Conservation (phyloP, 2,797 vertebrate genomes). For the Manis crassicaudata region DNA sequence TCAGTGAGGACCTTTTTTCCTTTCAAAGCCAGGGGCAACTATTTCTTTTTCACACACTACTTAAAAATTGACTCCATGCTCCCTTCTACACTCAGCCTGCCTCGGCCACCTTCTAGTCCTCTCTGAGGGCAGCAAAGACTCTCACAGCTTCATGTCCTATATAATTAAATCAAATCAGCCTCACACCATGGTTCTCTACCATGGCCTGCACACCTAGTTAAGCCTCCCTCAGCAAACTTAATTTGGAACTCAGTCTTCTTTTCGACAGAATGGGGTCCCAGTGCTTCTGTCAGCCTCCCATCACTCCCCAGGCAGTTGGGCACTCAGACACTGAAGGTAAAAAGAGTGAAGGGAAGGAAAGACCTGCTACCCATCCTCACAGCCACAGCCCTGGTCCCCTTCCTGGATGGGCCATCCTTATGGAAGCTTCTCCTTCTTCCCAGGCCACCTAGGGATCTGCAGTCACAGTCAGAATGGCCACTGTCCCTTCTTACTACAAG, state of each 20-base stretch:
- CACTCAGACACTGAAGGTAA: not conserved
- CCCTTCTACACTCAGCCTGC: conserved; percentile 12
- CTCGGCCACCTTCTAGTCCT: conserved; percentile 36
- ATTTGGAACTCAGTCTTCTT: not conserved
- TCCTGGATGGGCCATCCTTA: not conserved
- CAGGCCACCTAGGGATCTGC: not conserved
- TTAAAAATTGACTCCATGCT: conserved; percentile 61
- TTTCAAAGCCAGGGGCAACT: conserved; percentile 56
- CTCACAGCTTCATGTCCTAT: not conserved
- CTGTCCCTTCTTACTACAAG: no score
- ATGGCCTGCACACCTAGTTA: not conserved
- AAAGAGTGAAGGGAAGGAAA: not conserved
- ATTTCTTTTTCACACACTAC: conserved; percentile 48
- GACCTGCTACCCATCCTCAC: fast-evolving
- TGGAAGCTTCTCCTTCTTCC: not conserved
- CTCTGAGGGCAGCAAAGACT: not conserved
- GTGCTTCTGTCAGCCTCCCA: not conserved
- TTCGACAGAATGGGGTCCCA: not conserved
- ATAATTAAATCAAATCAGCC: not conserved
- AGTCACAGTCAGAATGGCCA: not conserved
- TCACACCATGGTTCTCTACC: not conserved
- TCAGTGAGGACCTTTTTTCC: conserved; percentile 39
- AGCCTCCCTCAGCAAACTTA: not conserved
- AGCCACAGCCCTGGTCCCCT: no score
- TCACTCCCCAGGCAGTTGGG: not conserved